These are phyloP conservation scores for Porites lutea DNA, from an alignment of 64 coral and sea anemone genomes.

Conservation along the genomic window DNA sequence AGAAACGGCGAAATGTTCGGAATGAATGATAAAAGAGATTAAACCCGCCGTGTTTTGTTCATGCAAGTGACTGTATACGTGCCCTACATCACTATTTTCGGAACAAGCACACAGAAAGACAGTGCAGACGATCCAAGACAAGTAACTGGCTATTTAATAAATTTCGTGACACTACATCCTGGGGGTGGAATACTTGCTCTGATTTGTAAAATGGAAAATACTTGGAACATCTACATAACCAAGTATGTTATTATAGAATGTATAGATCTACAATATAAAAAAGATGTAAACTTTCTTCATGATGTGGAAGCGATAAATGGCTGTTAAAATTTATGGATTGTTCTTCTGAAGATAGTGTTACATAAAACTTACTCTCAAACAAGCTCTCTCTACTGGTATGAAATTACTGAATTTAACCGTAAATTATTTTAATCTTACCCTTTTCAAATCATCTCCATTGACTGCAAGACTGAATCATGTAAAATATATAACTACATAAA, in stretches of 20 bases:
- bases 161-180: neutral
- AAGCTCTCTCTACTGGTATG: no score
- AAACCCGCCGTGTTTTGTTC: no score
- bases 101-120: no score
- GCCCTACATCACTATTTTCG: no score
- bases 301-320: neutral
- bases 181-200: neutral
- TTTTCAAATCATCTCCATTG: neutral
- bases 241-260: neutral
- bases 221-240: neutral
- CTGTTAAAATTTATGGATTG: no score
- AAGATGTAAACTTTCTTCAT: neutral
- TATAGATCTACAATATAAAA: neutral
- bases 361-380: no score
- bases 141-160: slow-evolving; percentile 1
- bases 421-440: neutral
- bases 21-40: no score
- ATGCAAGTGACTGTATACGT: no score
- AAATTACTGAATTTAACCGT: neutral
- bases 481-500: neutral
- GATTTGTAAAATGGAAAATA: neutral
- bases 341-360: no score
- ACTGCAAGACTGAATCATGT: neutral
- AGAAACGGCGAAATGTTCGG: no score
- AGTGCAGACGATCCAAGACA: no score